Conservation (phyloP, 2,797 vertebrate genomes). For the Toxotes lorentzi region DNA sequence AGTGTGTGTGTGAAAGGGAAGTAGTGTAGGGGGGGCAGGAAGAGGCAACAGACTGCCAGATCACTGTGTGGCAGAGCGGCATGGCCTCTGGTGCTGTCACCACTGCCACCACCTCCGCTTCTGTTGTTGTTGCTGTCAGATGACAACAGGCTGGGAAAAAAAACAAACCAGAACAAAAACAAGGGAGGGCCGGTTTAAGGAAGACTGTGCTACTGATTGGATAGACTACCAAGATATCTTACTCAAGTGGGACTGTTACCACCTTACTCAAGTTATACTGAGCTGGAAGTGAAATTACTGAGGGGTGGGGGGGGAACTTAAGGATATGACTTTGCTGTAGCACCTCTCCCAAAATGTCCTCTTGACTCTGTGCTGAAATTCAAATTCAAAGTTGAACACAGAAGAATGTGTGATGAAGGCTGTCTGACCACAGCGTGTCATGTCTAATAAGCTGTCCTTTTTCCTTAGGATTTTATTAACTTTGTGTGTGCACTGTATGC, state of each 20-base stretch:
- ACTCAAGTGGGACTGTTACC: slow-evolving; percentile 42
- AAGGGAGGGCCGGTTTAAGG: slow-evolving; percentile 24
- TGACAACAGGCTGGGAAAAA: slow-evolving; percentile 48
- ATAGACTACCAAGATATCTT: slow-evolving; percentile 10
- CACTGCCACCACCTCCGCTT: slow-evolving; percentile 39
- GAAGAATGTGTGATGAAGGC: no score
- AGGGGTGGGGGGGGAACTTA: not conserved
- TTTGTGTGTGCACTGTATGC: no score
- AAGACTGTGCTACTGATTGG: slow-evolving; percentile 28
- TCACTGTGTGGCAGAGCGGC: slow-evolving; percentile 64
- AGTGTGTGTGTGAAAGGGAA: not conserved
- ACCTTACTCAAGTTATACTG: slow-evolving; percentile 20
- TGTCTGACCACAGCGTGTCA: not conserved
- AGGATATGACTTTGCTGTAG: slow-evolving; percentile 8
- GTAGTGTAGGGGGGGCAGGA: not conserved
- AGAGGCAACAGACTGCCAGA: slow-evolving; percentile 68
- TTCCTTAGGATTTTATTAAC: no score
- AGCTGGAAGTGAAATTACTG: slow-evolving; percentile 23
- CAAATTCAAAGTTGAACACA: no score
- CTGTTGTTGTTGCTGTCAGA: slow-evolving; percentile 68
- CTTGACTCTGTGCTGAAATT: not conserved
- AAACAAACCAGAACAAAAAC: slow-evolving; percentile 50
- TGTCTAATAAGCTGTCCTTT: no score
- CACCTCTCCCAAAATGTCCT: not conserved
- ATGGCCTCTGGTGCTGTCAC: slow-evolving; percentile 73